Percentiles rank a stretch among this genome's conserved stretches.
phyloP scores from a whole-genome alignment of 2,888 invertebrate species.

The Aproaerema taeniolella region DNA sequence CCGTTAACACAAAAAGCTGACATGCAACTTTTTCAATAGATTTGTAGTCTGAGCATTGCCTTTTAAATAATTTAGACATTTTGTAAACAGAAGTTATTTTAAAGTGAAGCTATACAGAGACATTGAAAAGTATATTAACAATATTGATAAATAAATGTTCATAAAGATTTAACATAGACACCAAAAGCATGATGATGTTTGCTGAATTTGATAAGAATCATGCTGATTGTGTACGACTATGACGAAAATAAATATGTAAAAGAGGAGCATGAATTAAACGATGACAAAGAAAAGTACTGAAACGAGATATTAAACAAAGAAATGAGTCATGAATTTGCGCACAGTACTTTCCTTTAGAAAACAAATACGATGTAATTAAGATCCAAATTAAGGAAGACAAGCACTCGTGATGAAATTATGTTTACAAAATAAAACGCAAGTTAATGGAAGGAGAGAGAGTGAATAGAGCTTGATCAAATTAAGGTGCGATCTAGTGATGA shows the following conservation, averaged over 20 bases:
- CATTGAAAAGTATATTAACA: slow-evolving; percentile 31
- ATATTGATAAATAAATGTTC: slow-evolving; percentile 16
- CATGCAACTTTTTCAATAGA: slow-evolving; percentile 56
- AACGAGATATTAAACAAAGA: slow-evolving; percentile 5
- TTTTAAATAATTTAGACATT: slow-evolving; percentile 2
- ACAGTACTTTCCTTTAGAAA: slow-evolving; percentile 55
- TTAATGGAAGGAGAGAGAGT: slow-evolving; percentile 61
- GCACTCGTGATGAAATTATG: slow-evolving; percentile 52
- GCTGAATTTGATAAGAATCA: slow-evolving; percentile 62
- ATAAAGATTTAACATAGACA: slow-evolving; percentile 58
- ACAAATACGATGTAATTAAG: slow-evolving; percentile 33
- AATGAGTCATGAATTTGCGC: slow-evolving; percentile 7
- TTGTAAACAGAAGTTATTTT: background rate
- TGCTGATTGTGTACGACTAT: slow-evolving; percentile 60
- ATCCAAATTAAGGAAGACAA: slow-evolving; percentile 47
- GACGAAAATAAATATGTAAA: slow-evolving; percentile 44
- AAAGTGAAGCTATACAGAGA: slow-evolving; percentile 35
- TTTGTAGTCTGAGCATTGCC: slow-evolving; percentile 3
- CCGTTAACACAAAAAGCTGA: slow-evolving; percentile 69
- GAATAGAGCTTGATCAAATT: slow-evolving; percentile 52
- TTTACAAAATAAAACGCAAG: slow-evolving; percentile 44
- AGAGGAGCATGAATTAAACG: slow-evolving; percentile 33
- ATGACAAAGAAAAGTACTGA: slow-evolving; percentile 59
- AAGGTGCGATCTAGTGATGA: slow-evolving; percentile 72
- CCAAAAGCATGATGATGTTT: slow-evolving; percentile 74